Base-by-base conservation (phyloP, 2,113 vertebrate species). In the Ptilorrhoa leucosticta region DNA sequence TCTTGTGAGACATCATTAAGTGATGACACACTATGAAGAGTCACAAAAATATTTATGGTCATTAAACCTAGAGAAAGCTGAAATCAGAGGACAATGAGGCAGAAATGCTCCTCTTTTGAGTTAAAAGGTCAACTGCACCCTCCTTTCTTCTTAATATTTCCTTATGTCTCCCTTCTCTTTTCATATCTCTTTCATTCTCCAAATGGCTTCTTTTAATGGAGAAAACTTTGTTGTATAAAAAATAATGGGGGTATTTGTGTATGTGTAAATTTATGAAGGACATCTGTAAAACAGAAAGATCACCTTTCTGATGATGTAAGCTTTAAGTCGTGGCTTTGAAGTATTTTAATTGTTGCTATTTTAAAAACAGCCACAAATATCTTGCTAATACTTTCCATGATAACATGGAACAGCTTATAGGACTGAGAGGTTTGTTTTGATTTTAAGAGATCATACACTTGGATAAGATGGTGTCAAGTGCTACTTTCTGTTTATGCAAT, bases 331-430 rank as follows among this genome's bases (percentile, higher is more conserved):
- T 83, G 47, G 13, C 50, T 90, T 93, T 77, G 60, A 83, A 77
- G 27, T 88, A 48, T 86, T 96, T 85, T 83, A 81, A 54, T 83
- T 88, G 73, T 65, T 86, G n/a, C 58, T 88, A 21, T 85, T 95
- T 93, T 86, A 56, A 80, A 90, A 93, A 33, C 31, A 88, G n/a
- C 16, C 75, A 85, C 60, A 89, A 60, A 44, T 90, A 71, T 66
- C 35, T 90, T 90, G 47, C 56, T 72, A 83, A 70, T 93, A 87
- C 45, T 96, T 97, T 96, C 90, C 88, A 84, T 95, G 79, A 92
- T 93, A 96, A 83, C 90, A 94, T 92, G 89, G 66, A 90, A 93
- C 31, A 66, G 76, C 94, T 91, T 44, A 39, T 72, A 70, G 68
- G 85, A 94, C 83, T 70, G n/a, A 80, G 56, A 35, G 37, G 9